Percentiles rank a stretch among this genome's conserved stretches.
Evolutionary conservation across 30 jellyfish, hydroid and myxozoan genomes (phyloP).

Genomic region (Clytia hemisphaerica): DNA sequence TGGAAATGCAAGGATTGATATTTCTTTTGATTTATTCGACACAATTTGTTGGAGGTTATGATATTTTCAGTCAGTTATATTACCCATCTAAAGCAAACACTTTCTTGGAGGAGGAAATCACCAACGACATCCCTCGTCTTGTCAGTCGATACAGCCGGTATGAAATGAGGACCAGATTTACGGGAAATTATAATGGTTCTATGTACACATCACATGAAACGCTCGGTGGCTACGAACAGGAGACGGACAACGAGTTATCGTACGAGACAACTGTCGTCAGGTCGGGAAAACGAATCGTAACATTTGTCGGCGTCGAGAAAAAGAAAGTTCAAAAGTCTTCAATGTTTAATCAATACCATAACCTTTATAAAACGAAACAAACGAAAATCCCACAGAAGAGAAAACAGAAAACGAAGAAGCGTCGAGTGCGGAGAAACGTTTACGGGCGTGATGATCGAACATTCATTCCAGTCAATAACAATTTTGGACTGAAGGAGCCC

Average conservation of each 20-base stretch:
- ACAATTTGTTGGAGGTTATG: too few relatives aligned
- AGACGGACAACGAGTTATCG: slow-evolving; percentile 17
- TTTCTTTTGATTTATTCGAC: too few relatives aligned
- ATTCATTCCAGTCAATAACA: slow-evolving; percentile 57
- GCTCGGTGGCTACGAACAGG: slow-evolving; percentile 21
- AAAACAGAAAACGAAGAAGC: neutral
- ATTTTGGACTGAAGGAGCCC: slow-evolving; percentile 77
- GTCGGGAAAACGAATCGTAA: slow-evolving; percentile 71
- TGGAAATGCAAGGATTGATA: too few relatives aligned
- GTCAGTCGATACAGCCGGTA: slow-evolving; percentile 14
- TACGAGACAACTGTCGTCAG: slow-evolving; percentile 84
- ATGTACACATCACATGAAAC: slow-evolving; percentile 67
- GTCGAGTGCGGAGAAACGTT: slow-evolving; percentile 62
- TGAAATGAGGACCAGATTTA: slow-evolving; percentile 62
- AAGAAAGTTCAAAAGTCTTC: too few relatives aligned
- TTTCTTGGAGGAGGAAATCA: neutral
- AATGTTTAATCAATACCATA: neutral
- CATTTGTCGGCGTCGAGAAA: slow-evolving; percentile 43
- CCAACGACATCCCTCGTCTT: slow-evolving; percentile 1
- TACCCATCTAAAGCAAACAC: slow-evolving; percentile 17
- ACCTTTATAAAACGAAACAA: neutral
- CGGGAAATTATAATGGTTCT: slow-evolving; percentile 60
- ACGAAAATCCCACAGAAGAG: neutral
- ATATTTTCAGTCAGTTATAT: slow-evolving; percentile 19
- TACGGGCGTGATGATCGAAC: slow-evolving; percentile 88